Percentiles rank a stretch among this genome's conserved stretches.
phyloP scores from a whole-genome alignment of 2,113 vertebrate genomes.

The Xenopus laevis region DNA sequence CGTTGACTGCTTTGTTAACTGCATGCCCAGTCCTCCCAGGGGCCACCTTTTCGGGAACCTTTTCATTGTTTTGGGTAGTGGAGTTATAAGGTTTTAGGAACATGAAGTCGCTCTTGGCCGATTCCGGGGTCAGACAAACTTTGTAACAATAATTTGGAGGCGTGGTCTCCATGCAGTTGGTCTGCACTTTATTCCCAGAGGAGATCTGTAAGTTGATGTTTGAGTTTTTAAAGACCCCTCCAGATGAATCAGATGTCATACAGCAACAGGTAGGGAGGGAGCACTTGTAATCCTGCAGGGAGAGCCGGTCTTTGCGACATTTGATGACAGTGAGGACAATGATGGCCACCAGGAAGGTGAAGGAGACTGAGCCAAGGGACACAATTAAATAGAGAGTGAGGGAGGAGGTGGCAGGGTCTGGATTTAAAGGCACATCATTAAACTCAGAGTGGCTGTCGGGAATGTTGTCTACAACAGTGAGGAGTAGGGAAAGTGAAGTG shows the following conservation, averaged over 20 bases:
- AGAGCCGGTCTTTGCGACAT: slow-evolving; percentile 74
- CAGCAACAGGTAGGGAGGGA: slow-evolving; percentile 66
- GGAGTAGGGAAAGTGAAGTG: slow-evolving; percentile 79
- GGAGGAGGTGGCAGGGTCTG: slow-evolving; percentile 68
- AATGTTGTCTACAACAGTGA: slow-evolving; percentile 83
- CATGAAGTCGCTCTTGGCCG: slow-evolving; percentile 89
- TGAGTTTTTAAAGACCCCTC: slow-evolving; percentile 77
- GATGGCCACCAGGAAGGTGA: slow-evolving; percentile 84
- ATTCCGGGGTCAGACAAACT: slow-evolving; percentile 82
- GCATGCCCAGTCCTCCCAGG: slow-evolving; percentile 64
- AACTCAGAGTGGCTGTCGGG: slow-evolving; percentile 82
- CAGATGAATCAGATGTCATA: slow-evolving; percentile 63
- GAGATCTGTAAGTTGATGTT: slow-evolving; percentile 75
- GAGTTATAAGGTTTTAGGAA: slow-evolving; percentile 83
- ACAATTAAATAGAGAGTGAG: slow-evolving; percentile 85
- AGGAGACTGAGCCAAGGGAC: slow-evolving; percentile 83
- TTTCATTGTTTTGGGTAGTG: slow-evolving; percentile 75
- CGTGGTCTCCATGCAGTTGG: slow-evolving; percentile 72
- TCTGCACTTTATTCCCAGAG: slow-evolving; percentile 66
- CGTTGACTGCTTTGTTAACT: slow-evolving; percentile 68
- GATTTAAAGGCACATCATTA: slow-evolving; percentile 73
- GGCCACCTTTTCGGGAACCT: slow-evolving; percentile 63
- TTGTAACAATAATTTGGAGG: slow-evolving; percentile 85
- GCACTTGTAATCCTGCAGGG: slow-evolving; percentile 64
- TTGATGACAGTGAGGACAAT: slow-evolving; percentile 80